Conservation (phyloP, 2,113 vertebrate species). For the Sterrhoptilus dennistouni region DNA sequence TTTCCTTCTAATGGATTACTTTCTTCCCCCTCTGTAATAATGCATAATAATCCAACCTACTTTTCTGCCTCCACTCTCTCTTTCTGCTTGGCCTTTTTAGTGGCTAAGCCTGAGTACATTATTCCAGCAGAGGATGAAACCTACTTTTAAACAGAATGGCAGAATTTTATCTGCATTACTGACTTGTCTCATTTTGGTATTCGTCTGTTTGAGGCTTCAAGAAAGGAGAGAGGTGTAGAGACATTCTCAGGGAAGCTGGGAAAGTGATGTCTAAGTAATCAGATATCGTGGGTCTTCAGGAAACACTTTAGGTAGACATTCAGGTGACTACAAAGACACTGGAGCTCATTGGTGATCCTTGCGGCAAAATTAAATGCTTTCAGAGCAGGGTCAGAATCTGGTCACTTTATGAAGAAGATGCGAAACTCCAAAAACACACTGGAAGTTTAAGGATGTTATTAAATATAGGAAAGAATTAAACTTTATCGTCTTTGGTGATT, state of each 20-base stretch:
- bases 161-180: neutral
- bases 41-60: neutral
- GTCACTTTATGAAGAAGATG: neutral
- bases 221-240: neutral
- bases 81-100: slow-evolving; percentile 29
- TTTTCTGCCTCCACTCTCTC: neutral
- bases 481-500: slow-evolving; percentile 47
- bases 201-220: neutral
- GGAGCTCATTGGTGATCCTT: neutral
- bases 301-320: neutral
- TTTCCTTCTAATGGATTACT: slow-evolving; percentile 29
- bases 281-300: neutral
- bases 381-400: neutral
- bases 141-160: neutral
- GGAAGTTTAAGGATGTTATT: slow-evolving; percentile 5
- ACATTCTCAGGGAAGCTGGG: neutral
- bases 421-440: neutral
- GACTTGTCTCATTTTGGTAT: neutral
- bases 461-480: slow-evolving; percentile 45
- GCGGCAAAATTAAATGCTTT: neutral
- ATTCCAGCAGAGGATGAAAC: slow-evolving; percentile 11
- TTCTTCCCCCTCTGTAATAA: slow-evolving; percentile 3
- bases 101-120: slow-evolving; percentile 7
- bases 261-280: neutral
- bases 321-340: neutral